Percentiles rank a stretch among this genome's conserved stretches.
phyloP scores from a whole-genome alignment of 2,797 vertebrate species.

The Sebastes elongatus region DNA sequence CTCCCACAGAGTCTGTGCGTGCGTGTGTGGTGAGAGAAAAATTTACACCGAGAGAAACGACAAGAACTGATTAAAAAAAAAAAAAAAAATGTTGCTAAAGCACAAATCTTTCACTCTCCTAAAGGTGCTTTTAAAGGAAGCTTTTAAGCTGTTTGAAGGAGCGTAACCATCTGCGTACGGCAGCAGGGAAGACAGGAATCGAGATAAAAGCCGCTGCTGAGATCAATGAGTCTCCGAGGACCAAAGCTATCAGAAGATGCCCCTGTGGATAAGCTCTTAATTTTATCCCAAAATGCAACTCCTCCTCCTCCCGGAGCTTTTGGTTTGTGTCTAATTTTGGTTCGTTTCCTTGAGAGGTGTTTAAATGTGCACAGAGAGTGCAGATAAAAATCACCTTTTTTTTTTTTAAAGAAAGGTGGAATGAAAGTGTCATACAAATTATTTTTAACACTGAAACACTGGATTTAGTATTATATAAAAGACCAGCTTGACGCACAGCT shows the following conservation, averaged over 20 bases:
- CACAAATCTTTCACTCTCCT: background rate
- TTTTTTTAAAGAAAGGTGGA: background rate
- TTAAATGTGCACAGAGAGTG: background rate
- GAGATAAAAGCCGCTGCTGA: constrained; percentile 65
- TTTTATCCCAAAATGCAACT: constrained; percentile 43
- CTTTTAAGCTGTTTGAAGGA: constrained; percentile 35
- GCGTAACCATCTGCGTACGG: constrained; percentile 56
- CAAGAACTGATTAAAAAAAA: background rate
- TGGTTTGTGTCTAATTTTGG: constrained; percentile 36
- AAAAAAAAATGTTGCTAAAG: background rate
- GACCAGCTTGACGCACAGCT: constrained; percentile 65
- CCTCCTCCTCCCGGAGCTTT: constrained; percentile 22
- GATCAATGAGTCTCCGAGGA: constrained; percentile 70
- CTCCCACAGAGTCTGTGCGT: constrained; percentile 38
- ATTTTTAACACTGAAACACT: background rate
- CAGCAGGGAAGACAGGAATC: constrained; percentile 58
- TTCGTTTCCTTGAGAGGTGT: constrained; percentile 9
- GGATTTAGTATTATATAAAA: constrained; percentile 52
- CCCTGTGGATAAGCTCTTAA: constrained; percentile 58
- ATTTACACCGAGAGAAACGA: background rate
- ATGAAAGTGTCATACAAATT: background rate
- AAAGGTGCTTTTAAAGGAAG: constrained; percentile 22
- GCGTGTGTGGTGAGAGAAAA: background rate
- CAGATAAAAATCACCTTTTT: background rate
- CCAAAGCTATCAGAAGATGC: constrained; percentile 58